phyloP scores from a whole-genome alignment of 2,113 vertebrate species.

The Platysteira castanea region DNA sequence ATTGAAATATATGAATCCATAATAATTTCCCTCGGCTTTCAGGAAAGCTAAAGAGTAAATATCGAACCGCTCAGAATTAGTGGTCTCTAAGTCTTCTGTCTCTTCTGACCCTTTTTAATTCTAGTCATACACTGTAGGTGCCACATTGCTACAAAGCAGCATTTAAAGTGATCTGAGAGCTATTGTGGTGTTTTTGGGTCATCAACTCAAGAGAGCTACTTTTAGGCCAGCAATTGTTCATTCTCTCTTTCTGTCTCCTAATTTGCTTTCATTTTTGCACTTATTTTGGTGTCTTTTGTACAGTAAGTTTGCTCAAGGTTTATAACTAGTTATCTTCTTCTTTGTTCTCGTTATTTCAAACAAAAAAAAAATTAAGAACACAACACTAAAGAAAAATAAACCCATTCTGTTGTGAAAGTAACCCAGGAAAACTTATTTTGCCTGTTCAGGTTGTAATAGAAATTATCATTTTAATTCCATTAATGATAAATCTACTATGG shows the following conservation, averaged over 20 bases:
- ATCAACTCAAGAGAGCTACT: constrained; percentile 58
- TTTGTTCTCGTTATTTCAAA: constrained; percentile 44
- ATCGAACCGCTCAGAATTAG: constrained; percentile 70
- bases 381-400: background rate
- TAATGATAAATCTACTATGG: constrained; percentile 7
- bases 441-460: background rate
- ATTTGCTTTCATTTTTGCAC: constrained; percentile 37
- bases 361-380: background rate
- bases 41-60: constrained; percentile 72
- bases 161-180: constrained; percentile 73
- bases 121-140: constrained; percentile 64
- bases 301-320: constrained; percentile 18
- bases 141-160: constrained; percentile 70
- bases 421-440: constrained; percentile 17
- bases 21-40: constrained; percentile 78
- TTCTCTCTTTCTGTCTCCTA: constrained; percentile 8
- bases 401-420: background rate
- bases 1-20: constrained; percentile 81
- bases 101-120: constrained; percentile 67
- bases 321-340: background rate
- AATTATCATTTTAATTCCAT: background rate
- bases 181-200: constrained; percentile 55
- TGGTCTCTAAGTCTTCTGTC: constrained; percentile 69
- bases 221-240: constrained; percentile 61
- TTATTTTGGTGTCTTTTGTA: constrained; percentile 27